Evolutionary conservation across 2,797 vertebrate species (phyloP), one percentile per base, ranked within the genome.

Genomic region (Scolopax bukidnonensis): DNA sequence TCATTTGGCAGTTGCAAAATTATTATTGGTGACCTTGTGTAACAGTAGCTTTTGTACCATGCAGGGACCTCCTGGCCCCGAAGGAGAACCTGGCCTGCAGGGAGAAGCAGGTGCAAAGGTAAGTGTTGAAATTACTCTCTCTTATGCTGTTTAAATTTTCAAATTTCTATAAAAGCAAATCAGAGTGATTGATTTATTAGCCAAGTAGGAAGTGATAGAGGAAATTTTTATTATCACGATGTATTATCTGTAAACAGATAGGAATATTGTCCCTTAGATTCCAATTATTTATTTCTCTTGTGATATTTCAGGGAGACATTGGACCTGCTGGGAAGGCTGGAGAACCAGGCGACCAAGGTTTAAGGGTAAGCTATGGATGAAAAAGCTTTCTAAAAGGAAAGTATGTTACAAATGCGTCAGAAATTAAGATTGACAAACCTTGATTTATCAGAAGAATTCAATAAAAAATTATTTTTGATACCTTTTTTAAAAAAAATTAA

Each of bases 31-130:
- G 43, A 24, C 30, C 38, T 8, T 12, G 11, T 79, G 28, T 94
- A 94, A 97, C 20, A 40, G 45, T 67, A 78, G 30, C 36, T 84
- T 30, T 81, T 92, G 27, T 87, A 33, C 61, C 38, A 24, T 75
- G 27, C 83, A 99, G 99, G 99, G 99, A 91, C 96, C 96, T 83
- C 98, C 98, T 94, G 99, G 99, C 84, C 92, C 96, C 80, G 99
- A 99, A 94, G 99, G 99, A 87, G 99, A 99, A 77, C 81, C 96
- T 56, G 99, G 99, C 87, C 95, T 97, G 40, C 97, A 98, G 56
- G 99, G 99, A 79, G 99, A 99, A 90, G 98, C 97, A 19, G 99
- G 99, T 6, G 60, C 93, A 90, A 99, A 99, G 99, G 99, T 99
- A 96, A 98, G 90, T 87, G 14, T 27, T 91, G 33, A n/a, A 84